Conservation (phyloP, 2,888 invertebrate genomes). For the Cephus runcator region DNA sequence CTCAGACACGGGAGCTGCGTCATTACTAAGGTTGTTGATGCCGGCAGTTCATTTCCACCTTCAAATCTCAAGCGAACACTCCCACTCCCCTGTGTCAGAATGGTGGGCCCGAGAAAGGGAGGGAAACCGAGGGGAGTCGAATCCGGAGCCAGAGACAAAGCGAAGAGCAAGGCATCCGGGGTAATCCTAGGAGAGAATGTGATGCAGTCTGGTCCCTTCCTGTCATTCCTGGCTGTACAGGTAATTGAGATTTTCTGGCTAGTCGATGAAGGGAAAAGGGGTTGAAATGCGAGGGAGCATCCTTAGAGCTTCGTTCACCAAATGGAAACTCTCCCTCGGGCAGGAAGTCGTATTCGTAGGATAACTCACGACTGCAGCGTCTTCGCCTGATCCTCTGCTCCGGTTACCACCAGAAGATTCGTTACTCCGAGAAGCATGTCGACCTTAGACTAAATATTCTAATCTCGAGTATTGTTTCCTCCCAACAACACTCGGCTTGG, state of each 20-base stretch:
- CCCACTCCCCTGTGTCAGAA: background rate
- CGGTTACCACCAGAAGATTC: background rate
- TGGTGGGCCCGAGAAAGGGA: constrained; percentile 31
- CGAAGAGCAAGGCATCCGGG: constrained; percentile 54
- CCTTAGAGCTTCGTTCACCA: background rate
- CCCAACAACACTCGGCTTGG: no score
- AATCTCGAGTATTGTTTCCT: background rate
- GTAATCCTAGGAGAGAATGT: constrained; percentile 56
- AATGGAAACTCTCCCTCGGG: background rate
- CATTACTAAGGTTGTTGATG: constrained; percentile 57
- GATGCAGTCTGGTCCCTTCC: constrained; percentile 51
- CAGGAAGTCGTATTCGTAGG: background rate
- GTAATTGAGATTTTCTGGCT: constrained; percentile 55
- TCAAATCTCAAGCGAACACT: constrained; percentile 44
- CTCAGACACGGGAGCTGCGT: constrained; percentile 41
- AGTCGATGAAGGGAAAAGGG: constrained; percentile 26
- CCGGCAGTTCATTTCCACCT: constrained; percentile 57
- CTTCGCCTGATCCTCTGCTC: background rate
- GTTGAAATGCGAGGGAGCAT: background rate
- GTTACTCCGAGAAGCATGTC: background rate
- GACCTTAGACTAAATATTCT: background rate
- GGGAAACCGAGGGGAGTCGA: constrained; percentile 39
- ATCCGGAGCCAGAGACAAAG: constrained; percentile 56
- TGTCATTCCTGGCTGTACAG: constrained; percentile 48
- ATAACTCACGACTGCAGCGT: background rate